These are phyloP conservation scores for Drosophila borborema DNA, from an alignment of 2,888 invertebrate genomes.

Conservation along the genomic window DNA sequence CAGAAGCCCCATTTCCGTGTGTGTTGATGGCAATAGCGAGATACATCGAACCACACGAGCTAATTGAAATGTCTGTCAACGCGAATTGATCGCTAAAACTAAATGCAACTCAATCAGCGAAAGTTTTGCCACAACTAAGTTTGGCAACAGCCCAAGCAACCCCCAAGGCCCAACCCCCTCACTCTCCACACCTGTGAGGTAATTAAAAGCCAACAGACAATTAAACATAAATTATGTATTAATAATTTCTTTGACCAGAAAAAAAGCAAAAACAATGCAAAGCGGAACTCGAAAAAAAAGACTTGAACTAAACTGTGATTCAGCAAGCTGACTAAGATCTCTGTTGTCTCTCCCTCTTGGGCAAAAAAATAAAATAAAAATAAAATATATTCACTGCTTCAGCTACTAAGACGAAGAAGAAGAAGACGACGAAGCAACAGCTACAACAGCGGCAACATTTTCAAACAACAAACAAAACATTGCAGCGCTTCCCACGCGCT, in stretches of 20 bases:
- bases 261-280: constrained; percentile 11
- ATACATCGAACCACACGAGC: constrained; percentile 41
- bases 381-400: constrained; percentile 41
- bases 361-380: constrained; percentile 27
- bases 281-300: constrained; percentile 2
- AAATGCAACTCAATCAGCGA: constrained; percentile 78
- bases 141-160: constrained; percentile 6
- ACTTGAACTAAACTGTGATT: constrained; percentile 43
- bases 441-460: constrained; percentile 32
- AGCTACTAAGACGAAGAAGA: constrained; percentile 23
- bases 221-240: constrained; percentile 79
- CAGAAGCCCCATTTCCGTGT: no score
- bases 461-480: constrained; percentile 66
- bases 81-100: constrained; percentile 59
- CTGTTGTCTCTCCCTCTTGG: constrained; percentile 5
- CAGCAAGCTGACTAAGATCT: constrained; percentile 12
- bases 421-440: neutral
- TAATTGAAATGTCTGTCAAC: constrained; percentile 78
- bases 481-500: constrained; percentile 74
- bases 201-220: constrained; percentile 65
- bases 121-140: constrained; percentile 66
- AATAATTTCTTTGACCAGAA: constrained; percentile 62
- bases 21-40: no score
- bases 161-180: no score
- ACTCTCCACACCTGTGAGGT: constrained; percentile 16